Conservation (phyloP, 1,140 invertebrate species). For the Drosophila parabipectinata region DNA sequence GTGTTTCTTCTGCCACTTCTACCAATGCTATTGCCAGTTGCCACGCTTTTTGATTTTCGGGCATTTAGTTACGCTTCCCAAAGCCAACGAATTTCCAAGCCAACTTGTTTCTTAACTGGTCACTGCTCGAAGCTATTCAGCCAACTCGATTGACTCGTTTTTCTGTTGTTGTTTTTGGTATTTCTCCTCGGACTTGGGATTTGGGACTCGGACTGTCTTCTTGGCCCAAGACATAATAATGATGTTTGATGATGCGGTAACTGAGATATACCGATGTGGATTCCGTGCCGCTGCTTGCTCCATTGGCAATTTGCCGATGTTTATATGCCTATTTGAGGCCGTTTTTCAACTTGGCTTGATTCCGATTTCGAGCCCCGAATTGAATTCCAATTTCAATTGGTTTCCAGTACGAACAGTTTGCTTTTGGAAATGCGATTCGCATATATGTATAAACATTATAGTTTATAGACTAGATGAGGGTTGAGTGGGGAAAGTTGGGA, state of each 20-base stretch:
- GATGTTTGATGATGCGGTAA: constrained; percentile 69
- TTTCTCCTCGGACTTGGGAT: constrained; percentile 6
- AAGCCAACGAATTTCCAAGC: constrained; percentile 14
- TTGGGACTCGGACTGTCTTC: constrained; percentile 21
- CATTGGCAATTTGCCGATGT: constrained; percentile 66
- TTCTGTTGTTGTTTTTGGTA: constrained; percentile 11
- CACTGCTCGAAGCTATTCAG: constrained; percentile 15
- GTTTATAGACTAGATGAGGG: background rate
- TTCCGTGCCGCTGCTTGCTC: constrained; percentile 35
- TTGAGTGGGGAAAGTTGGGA: too few species aligned
- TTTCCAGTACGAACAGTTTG: constrained; percentile 40
- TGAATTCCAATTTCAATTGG: constrained; percentile 57
- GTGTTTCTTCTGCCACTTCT: background rate
- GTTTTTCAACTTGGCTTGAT: constrained; percentile 68
- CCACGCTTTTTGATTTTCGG: constrained; percentile 78
- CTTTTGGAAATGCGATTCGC: constrained; percentile 33
- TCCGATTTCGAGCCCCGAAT: constrained; percentile 18
- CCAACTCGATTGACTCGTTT: constrained; percentile 74
- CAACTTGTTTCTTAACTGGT: constrained; percentile 29
- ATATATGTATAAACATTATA: constrained; percentile 32
- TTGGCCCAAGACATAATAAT: constrained; percentile 54
- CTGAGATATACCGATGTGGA: constrained; percentile 34
- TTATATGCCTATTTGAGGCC: constrained; percentile 70
- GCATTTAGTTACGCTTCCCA: constrained; percentile 47
- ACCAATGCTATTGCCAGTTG: constrained; percentile 5